These are phyloP conservation scores for Chascanopsetta lugubris DNA, from an alignment of 2,113 vertebrate species.

Conservation along the genomic window DNA sequence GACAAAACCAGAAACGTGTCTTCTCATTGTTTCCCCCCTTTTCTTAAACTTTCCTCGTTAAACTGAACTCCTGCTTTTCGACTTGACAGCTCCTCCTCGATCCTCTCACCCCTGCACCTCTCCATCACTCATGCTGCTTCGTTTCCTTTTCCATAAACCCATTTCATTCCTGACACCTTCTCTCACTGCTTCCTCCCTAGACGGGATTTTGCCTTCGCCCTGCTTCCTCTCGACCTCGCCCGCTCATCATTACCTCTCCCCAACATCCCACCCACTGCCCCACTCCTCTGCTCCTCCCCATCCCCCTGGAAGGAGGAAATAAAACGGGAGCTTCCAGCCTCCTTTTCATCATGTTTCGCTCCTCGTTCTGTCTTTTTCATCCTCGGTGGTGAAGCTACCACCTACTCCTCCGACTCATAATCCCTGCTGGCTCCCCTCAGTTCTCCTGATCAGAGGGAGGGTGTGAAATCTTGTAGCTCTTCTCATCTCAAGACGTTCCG, in stretches of 20 bases:
- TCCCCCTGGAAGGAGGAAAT: conserved; percentile 9
- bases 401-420: conserved; percentile 49
- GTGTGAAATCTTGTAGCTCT: conserved; percentile 25
- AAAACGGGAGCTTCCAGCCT: conserved; percentile 26
- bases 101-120: conserved; percentile 12
- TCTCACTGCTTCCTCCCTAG: conserved; percentile 7
- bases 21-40: not conserved
- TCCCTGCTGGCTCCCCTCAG: conserved; percentile 47
- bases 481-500: conserved; percentile 50
- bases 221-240: not conserved
- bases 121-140: not conserved
- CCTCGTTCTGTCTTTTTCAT: conserved; percentile 26
- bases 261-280: conserved; percentile 51
- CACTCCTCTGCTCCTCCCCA: conserved; percentile 24
- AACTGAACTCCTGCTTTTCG: not conserved
- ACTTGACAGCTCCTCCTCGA: not conserved
- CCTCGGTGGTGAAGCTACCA: conserved; percentile 33
- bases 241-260: conserved; percentile 42
- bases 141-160: conserved; percentile 11
- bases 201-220: conserved; percentile 4
- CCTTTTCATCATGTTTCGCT: conserved; percentile 55
- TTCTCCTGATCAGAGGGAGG: conserved; percentile 54
- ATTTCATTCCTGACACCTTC: conserved; percentile 13
- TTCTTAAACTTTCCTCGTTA: conserved; percentile 13
- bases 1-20: too few relatives aligned